Evolutionary conservation across 1,140 invertebrate genomes (phyloP).

Genomic region (Musca vetustissima): DNA sequence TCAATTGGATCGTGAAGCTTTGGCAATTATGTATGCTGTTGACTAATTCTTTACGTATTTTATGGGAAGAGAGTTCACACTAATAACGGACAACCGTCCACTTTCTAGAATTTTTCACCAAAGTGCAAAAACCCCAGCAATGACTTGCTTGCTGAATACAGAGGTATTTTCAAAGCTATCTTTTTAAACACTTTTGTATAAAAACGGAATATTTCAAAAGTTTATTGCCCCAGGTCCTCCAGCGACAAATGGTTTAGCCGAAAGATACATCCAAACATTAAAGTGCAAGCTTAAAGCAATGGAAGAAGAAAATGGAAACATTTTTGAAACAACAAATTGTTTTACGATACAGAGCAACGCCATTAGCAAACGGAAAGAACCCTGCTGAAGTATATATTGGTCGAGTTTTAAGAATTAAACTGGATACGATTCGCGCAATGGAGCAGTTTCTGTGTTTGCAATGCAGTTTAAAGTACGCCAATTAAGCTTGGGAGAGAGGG

Average conservation of each 20-base stretch:
- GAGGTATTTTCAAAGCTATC: too few species aligned
- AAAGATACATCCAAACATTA: constrained; percentile 3
- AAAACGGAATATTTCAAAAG: too few species aligned
- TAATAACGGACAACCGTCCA: too few species aligned
- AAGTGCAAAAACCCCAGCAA: too few species aligned
- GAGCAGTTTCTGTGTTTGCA: not conserved
- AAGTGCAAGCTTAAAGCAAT: not conserved
- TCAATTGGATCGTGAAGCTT: too few species aligned
- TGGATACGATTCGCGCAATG: not conserved
- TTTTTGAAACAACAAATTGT: constrained; percentile 10
- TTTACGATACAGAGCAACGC: constrained; percentile 10
- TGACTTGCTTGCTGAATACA: too few species aligned
- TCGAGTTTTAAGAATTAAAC: not conserved
- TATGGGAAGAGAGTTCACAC: constrained; percentile 9
- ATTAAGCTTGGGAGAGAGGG: not conserved
- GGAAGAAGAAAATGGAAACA: not conserved
- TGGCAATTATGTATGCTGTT: too few species aligned
- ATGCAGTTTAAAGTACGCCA: not conserved
- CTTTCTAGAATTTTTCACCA: too few species aligned
- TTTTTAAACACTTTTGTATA: too few species aligned
- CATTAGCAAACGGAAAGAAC: constrained; percentile 15
- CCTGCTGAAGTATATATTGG: not conserved
- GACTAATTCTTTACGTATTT: too few species aligned
- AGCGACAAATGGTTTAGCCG: too few species aligned
- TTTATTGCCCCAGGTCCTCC: too few species aligned